Evolutionary conservation across 2,888 invertebrate species (phyloP).

Genomic region (Drosophila peninsularis): DNA sequence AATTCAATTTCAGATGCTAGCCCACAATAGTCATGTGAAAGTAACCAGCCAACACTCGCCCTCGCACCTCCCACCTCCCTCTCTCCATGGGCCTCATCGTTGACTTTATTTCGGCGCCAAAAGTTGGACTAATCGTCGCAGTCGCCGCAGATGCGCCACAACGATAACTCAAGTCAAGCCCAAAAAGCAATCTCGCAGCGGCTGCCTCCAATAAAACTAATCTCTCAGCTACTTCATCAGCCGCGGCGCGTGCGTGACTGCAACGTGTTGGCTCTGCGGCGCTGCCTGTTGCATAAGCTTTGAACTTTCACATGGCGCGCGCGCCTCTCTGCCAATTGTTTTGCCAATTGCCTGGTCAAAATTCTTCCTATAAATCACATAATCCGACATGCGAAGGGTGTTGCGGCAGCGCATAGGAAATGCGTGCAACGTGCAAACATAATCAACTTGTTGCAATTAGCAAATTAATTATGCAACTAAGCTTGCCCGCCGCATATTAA

Average conservation of each 20-base stretch:
- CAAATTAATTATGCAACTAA: constrained; percentile 59
- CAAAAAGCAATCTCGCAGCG: constrained; percentile 25
- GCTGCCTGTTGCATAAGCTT: constrained; percentile 51
- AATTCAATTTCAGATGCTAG: constrained; percentile 54
- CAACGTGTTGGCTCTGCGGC: constrained; percentile 39
- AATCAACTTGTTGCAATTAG: constrained; percentile 53
- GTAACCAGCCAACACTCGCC: constrained; percentile 16
- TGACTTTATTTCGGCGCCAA: constrained; percentile 49
- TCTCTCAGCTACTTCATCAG: constrained; percentile 71
- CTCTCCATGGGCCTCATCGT: background rate
- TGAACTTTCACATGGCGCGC: constrained; percentile 67
- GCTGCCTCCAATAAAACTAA: constrained; percentile 62
- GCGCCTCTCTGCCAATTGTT: constrained; percentile 41
- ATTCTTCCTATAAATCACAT: constrained; percentile 72
- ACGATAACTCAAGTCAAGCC: constrained; percentile 48
- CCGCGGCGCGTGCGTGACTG: constrained; percentile 69
- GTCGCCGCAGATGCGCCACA: constrained; percentile 41
- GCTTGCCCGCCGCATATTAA: constrained; percentile 31
- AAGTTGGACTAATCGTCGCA: constrained; percentile 40
- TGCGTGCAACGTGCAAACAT: constrained; percentile 41
- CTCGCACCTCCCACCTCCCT: background rate
- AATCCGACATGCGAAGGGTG: constrained; percentile 39
- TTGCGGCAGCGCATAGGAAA: constrained; percentile 43
- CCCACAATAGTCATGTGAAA: constrained; percentile 53
- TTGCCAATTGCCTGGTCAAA: constrained; percentile 32